These are phyloP conservation scores for Pteronura brasiliensis DNA, from an alignment of 2,113 vertebrate genomes.

Conservation along the genomic window DNA sequence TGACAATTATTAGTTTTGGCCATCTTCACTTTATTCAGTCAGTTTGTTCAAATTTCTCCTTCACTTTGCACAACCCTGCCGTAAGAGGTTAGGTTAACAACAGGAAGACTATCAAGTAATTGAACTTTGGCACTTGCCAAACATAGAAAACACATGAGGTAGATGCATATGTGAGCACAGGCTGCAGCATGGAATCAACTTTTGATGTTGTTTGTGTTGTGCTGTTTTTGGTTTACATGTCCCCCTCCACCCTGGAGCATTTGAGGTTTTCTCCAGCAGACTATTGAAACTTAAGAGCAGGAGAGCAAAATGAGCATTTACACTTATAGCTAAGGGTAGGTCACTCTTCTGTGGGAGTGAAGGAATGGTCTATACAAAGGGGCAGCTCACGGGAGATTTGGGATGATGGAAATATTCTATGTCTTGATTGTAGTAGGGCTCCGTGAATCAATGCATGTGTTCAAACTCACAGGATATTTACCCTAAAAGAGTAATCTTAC, in stretches of 20 bases:
- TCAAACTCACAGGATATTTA: background rate
- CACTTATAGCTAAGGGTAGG: background rate
- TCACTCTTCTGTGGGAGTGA: background rate
- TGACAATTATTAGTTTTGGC: background rate
- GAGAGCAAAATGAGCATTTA: background rate
- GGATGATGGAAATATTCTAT: background rate
- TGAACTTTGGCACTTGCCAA: background rate
- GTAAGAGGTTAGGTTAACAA: background rate
- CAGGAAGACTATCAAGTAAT: background rate
- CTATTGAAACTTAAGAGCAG: background rate
- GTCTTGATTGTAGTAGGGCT: background rate
- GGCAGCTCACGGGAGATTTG: background rate
- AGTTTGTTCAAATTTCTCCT: background rate
- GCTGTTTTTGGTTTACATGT: background rate
- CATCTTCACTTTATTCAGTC: background rate
- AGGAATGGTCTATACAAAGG: background rate
- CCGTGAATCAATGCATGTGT: background rate
- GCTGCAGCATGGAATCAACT: background rate
- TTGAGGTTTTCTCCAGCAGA: background rate
- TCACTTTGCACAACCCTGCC: background rate
- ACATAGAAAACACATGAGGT: background rate
- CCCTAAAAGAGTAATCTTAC: background rate
- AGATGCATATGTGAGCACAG: rapidly evolving
- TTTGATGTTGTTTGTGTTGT: too few species aligned
- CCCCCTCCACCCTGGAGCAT: background rate